A percentile compares a stretch with the other conserved stretches of the same genome.
phyloP scores from a whole-genome alignment of 2,113 vertebrate species.

The Dascyllus trimaculatus region DNA sequence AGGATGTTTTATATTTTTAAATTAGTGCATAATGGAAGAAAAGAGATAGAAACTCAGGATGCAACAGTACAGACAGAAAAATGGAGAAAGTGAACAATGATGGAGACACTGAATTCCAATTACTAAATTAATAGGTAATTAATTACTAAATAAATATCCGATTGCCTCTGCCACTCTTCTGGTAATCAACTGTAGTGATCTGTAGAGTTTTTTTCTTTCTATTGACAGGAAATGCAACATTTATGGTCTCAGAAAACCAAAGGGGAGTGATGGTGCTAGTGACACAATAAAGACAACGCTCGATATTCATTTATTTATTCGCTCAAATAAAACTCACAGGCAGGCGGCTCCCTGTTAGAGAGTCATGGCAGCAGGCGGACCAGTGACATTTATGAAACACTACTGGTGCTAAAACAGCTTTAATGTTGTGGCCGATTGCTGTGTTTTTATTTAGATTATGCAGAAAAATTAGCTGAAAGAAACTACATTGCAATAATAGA shows the following conservation, averaged over 20 bases:
- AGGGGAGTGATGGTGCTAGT: not conserved
- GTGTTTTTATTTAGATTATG: not conserved
- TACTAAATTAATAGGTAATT: too few relatives aligned
- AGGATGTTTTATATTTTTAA: not conserved
- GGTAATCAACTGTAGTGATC: not conserved
- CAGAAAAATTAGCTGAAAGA: not conserved
- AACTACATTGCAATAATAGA: too few relatives aligned
- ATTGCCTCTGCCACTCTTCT: too few relatives aligned
- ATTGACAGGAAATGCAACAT: not conserved
- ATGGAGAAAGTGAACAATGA: not conserved
- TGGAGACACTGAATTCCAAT: not conserved
- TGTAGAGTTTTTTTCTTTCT: not conserved
- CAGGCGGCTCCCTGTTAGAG: not conserved
- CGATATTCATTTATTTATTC: constrained; percentile 19
- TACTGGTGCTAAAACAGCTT: too few relatives aligned
- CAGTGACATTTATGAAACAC: constrained; percentile 8
- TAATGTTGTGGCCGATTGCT: too few relatives aligned
- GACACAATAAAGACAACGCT: not conserved
- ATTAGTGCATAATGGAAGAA: not conserved
- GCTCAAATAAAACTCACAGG: constrained; percentile 17
- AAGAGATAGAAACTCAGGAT: not conserved
- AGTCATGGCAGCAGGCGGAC: constrained; percentile 14
- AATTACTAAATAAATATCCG: too few relatives aligned
- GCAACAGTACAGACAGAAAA: not conserved
- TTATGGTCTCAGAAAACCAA: not conserved